Base-by-base conservation (phyloP, 2,888 invertebrate species). In the Eulithis testata region DNA sequence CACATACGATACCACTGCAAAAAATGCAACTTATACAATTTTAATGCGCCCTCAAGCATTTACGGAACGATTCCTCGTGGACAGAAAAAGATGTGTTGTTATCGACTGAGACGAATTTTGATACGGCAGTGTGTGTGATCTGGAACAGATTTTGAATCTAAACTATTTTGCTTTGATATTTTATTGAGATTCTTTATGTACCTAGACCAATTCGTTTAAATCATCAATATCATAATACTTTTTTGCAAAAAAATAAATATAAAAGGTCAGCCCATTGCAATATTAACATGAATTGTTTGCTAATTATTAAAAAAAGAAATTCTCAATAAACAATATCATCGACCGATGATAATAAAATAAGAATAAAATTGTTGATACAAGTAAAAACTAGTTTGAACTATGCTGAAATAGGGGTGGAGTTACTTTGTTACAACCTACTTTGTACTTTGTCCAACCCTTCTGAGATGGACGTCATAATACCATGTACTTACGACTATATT, bases 41-140 rank as follows among this genome's bases (percentile, higher is more conserved):
- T 91, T 91, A 91, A 91, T 91, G 91, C 87, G 83, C 81, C 80
- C 83, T 68, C 76, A 71, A 85, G 91, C 84, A 91, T 91, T 89
- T 89, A 86, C 89, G 88, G 89, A 84, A 84, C 68, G 86, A 89
- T 87, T 87, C 88, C 60, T 66, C 87, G 65, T 53, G 55, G 47
- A 51, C 78, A 75, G 80, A 84, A 86, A 85, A 88, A 84, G 80
- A 82, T 75, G 83, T 84, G 86, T 83, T 76, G 82, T 75, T 75
- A 49, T 74, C 72, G 77, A 84, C 86, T 83, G 88, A 75, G 64
- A 72, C 79, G 89, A 85, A 90, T 89, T 83, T 83, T 81, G 70
- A 49, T 50, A 21, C 66, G 7, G 69, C 76, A 77, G 78, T 75
- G 75, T 57, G 57, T 51, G 58, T 31, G 49, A 14, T 37, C 37